Evolutionary conservation across 2,888 invertebrate species (phyloP), one percentile per base, ranked within the genome.

Genomic region (Drosophila mimetica): DNA sequence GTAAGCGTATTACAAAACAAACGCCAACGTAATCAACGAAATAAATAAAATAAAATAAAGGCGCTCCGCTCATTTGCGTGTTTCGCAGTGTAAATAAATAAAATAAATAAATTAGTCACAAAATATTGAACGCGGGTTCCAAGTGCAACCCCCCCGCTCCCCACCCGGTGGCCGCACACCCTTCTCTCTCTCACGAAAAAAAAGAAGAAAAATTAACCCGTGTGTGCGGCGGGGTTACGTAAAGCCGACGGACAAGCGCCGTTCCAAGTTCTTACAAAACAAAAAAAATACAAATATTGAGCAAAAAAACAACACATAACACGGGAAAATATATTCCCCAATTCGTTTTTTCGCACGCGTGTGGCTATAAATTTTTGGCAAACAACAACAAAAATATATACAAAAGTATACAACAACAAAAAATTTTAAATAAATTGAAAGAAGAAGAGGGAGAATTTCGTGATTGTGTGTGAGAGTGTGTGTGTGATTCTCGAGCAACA

Each of bases 1-100:
- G 86, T 81, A 81, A 81, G 86, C 80, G 73, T 77, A 71, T 81
- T 81, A 81, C 80, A 83, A 81, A 86, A 80, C 80, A 85, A 79
- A 69, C 70, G 70, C 70, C 70, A 69, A 52, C 58, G 71, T 61
- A 71, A 70, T 60, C 65, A 60, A 48, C 30, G 44, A 60, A 36
- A 30, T 13, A 51, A 44, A 36, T 42, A 28, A 57, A 63, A 34
- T 30, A 30, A 42, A 61, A 41, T 16, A 54, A 20, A 44, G 34
- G 44, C 44, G 44, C 28, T 14, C 28, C 44, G 44, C 28, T 14
- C 28, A 36, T n/a, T 46, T 50, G 63, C 64, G 39, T 63, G 63
- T 57, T 46, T 20, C 20, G 8, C 20, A 16, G 57, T 50, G 37
- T n/a, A 37, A 32, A 46, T 46, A 61, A 52, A 44, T 60, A 16